Evolutionary conservation across 2,113 vertebrate species (phyloP).

Genomic region (Anseranas semipalmata): DNA sequence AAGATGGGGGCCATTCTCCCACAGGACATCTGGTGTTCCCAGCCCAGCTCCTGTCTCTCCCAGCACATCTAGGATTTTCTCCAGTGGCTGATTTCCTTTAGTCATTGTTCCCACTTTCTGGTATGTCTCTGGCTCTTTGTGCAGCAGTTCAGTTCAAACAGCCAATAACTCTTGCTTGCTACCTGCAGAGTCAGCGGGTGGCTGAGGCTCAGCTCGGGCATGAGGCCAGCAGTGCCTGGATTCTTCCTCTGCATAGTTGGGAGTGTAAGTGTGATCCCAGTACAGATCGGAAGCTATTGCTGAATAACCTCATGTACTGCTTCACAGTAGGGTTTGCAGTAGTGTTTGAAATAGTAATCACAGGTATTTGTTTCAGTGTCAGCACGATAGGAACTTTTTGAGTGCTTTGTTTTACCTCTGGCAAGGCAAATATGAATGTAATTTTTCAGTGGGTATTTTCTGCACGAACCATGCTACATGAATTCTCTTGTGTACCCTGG

Average conservation of each 20-base stretch:
- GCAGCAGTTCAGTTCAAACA: not conserved
- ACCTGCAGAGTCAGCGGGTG: not conserved
- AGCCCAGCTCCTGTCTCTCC: not conserved
- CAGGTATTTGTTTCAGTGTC: not conserved
- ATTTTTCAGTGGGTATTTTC: not conserved
- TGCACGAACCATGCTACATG: fast-evolving
- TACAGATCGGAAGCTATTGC: not conserved
- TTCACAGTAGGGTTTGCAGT: not conserved
- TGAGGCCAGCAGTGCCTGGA: not conserved
- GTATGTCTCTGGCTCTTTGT: not conserved
- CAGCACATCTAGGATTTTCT: not conserved
- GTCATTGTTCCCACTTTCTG: not conserved
- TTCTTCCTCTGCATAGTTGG: not conserved
- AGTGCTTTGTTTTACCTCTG: not conserved
- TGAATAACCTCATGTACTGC: not conserved
- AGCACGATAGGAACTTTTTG: fast-evolving
- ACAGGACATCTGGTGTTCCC: not conserved
- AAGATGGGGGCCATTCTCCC: fast-evolving
- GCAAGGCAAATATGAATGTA: not conserved
- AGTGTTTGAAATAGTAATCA: not conserved
- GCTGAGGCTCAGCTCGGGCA: not conserved
- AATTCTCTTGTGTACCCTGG: not conserved
- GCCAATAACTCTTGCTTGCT: not conserved
- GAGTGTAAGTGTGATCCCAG: not conserved
- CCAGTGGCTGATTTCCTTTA: not conserved